These are phyloP conservation scores for Antennarius striatus DNA, from an alignment of 2,113 vertebrate genomes.

Conservation along the genomic window DNA sequence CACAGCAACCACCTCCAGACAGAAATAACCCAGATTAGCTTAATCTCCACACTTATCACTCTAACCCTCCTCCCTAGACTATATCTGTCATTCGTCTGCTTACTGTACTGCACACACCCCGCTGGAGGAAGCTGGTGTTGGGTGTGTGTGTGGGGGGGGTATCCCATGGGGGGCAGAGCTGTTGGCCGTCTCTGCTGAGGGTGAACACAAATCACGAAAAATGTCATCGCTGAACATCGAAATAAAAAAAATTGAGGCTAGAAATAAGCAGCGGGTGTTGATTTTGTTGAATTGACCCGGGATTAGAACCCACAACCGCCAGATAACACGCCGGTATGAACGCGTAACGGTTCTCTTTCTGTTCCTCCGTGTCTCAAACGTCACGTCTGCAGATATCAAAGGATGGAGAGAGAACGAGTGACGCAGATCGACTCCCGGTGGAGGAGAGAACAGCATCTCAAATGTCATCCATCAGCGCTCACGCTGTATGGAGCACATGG, in stretches of 20 bases:
- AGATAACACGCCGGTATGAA: no score
- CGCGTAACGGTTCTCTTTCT: no score
- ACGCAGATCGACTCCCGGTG: constrained; percentile 25
- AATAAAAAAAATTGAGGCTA: constrained; percentile 22
- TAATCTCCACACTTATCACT: constrained; percentile 81
- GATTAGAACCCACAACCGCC: no score
- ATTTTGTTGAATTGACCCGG: no score
- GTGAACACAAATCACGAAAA: constrained; percentile 8
- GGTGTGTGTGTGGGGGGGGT: constrained; percentile 26
- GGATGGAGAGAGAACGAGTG: neutral
- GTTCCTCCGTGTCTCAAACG: no score
- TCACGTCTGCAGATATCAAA: no score
- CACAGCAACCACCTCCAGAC: constrained; percentile 47
- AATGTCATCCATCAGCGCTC: constrained; percentile 26
- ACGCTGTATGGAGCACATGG: no score
- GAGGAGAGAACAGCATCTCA: constrained; percentile 19
- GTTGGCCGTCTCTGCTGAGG: constrained; percentile 1
- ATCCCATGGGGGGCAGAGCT: constrained; percentile 36
- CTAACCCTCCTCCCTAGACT: constrained; percentile 64
- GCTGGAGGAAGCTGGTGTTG: constrained; percentile 10
- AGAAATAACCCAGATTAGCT: constrained; percentile 85
- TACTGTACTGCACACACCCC: constrained; percentile 53
- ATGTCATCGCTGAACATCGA: neutral
- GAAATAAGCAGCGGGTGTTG: constrained; percentile 13
- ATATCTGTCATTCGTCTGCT: constrained; percentile 64